Percentiles rank a stretch among this genome's conserved stretches.
Conservation (phyloP, 2,888 invertebrate genomes). For the Hirudinaria manillensis region DNA sequence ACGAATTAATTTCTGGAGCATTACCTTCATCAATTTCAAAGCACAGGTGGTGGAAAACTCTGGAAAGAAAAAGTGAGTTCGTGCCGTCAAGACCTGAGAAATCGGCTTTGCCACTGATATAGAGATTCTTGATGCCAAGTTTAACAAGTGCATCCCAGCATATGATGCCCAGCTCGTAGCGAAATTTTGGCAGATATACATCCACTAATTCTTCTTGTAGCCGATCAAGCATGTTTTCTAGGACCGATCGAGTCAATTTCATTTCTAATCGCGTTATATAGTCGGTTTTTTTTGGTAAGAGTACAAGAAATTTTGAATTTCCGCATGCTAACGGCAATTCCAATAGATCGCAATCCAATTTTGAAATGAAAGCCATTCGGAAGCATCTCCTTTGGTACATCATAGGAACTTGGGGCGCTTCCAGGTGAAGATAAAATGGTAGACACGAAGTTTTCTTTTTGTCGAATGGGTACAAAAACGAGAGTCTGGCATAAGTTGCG, state of each 20-base stretch:
- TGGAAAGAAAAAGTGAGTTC: slow-evolving; percentile 37
- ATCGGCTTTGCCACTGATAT: slow-evolving; percentile 37
- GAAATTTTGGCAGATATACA: slow-evolving; percentile 40
- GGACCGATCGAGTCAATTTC: slow-evolving; percentile 38
- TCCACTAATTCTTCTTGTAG: slow-evolving; percentile 39
- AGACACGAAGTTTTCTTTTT: slow-evolving; percentile 37
- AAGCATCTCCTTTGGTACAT: slow-evolving; percentile 39
- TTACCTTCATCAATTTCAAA: slow-evolving; percentile 39
- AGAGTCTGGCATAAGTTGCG: slow-evolving; percentile 39
- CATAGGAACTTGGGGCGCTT: slow-evolving; percentile 39
- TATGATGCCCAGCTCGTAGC: slow-evolving; percentile 38
- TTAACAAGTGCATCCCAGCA: slow-evolving; percentile 38
- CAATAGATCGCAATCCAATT: slow-evolving; percentile 39
- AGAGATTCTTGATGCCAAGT: slow-evolving; percentile 39
- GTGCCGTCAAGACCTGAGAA: slow-evolving; percentile 39
- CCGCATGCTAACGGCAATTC: slow-evolving; percentile 40
- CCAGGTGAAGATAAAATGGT: slow-evolving; percentile 37
- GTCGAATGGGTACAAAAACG: slow-evolving; percentile 40
- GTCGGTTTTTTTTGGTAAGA: slow-evolving; percentile 40
- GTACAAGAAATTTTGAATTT: slow-evolving; percentile 38
- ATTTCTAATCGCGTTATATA: slow-evolving; percentile 39
- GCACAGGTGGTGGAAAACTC: slow-evolving; percentile 40
- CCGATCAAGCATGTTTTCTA: slow-evolving; percentile 36
- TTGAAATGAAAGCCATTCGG: slow-evolving; percentile 33
- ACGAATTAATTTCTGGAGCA: slow-evolving; percentile 25